Evolutionary conservation across 1,140 invertebrate species (phyloP).

Genomic region (Apis florea): DNA sequence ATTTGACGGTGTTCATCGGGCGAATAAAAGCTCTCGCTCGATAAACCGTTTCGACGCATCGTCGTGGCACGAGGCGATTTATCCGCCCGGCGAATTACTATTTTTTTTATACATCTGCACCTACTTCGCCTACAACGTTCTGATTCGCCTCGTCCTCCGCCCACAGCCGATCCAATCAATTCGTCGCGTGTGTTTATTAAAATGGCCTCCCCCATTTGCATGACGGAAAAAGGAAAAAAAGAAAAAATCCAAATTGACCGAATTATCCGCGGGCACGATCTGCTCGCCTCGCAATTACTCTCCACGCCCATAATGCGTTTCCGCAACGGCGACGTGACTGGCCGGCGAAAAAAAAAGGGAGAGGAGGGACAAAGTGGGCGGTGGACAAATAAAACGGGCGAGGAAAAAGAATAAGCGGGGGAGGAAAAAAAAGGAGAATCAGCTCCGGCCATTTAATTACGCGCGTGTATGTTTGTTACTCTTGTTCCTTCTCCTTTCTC

Average conservation of each 20-base stretch:
- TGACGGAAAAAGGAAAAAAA: not conserved
- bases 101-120: not conserved
- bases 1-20: constrained; percentile 45
- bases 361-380: not conserved
- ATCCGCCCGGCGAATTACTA: constrained; percentile 15
- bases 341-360: not conserved
- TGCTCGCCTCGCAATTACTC: constrained; percentile 33
- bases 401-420: too few species aligned
- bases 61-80: constrained; percentile 22
- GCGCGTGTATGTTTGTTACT: not conserved
- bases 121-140: not conserved
- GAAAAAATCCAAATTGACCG: constrained; percentile 49
- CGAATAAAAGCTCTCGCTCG: not conserved
- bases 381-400: too few species aligned
- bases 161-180: constrained; percentile 50
- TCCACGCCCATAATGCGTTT: constrained; percentile 19
- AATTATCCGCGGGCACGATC: constrained; percentile 40
- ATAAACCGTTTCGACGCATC: not conserved
- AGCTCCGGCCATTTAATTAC: constrained; percentile 30
- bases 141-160: constrained; percentile 18
- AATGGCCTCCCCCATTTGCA: constrained; percentile 40
- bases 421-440: not conserved
- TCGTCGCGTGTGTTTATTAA: constrained; percentile 51
- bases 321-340: not conserved
- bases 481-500: not conserved